Evolutionary conservation across 2,113 vertebrate genomes (phyloP).

Genomic region (Echinops telfairi): DNA sequence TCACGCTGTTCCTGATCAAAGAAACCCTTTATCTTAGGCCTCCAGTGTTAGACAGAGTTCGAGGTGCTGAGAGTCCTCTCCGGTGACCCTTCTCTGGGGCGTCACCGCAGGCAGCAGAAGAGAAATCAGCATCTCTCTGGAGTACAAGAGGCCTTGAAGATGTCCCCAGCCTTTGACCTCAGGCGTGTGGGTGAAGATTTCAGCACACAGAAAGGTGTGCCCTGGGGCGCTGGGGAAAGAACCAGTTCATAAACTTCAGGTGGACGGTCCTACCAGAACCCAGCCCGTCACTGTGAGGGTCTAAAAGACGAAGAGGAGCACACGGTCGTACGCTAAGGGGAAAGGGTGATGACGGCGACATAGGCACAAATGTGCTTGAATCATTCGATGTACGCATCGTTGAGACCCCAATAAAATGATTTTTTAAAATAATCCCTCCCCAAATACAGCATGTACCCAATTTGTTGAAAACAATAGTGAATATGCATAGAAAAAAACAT

Average conservation of each 20-base stretch:
- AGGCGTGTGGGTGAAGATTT: background rate
- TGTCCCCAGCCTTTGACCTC: background rate
- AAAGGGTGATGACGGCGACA: background rate
- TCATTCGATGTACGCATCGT: no score
- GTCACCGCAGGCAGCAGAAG: background rate
- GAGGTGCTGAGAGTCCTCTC: background rate
- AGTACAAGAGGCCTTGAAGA: background rate
- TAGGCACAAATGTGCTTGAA: no score
- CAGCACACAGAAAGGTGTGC: constrained; percentile 20
- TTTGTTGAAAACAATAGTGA: constrained; percentile 18
- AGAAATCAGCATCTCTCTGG: background rate
- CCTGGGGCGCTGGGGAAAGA: background rate
- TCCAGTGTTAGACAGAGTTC: background rate
- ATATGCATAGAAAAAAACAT: background rate
- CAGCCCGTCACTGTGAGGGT: background rate
- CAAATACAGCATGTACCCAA: background rate
- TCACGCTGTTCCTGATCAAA: background rate
- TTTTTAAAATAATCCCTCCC: no score
- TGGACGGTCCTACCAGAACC: background rate
- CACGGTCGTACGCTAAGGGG: background rate
- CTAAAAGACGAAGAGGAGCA: constrained; percentile 21
- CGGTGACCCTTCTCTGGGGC: background rate
- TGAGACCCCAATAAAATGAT: no score
- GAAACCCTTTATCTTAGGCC: background rate
- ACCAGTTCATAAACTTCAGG: background rate